Conservation (phyloP, 1,140 invertebrate species). For the Caenorhabditis latens region DNA sequence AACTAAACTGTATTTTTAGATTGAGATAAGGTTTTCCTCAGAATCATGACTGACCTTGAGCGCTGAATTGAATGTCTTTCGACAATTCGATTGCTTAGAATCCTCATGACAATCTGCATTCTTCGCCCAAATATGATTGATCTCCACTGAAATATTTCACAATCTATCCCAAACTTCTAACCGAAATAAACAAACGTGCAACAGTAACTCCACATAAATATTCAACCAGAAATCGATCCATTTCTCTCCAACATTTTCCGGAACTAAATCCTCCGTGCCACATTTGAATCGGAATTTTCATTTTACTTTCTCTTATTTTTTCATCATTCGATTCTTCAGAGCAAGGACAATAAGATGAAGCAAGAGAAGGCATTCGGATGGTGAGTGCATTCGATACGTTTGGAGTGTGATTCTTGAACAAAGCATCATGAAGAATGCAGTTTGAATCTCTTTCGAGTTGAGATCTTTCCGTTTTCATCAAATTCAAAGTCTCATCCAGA, state of each 20-base stretch:
- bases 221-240: not conserved
- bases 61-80: not conserved
- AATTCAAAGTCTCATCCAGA: not conserved
- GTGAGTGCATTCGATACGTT: not conserved
- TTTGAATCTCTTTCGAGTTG: not conserved
- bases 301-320: not conserved
- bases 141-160: not conserved
- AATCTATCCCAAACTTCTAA: too few relatives aligned
- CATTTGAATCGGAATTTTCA: conserved; percentile 6
- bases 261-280: conserved; percentile 22
- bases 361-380: not conserved
- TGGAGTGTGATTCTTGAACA: not conserved
- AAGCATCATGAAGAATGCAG: not conserved
- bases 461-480: not conserved
- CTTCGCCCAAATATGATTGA: conserved; percentile 6
- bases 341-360: not conserved
- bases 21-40: not conserved
- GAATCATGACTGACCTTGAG: not conserved
- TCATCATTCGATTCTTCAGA: not conserved
- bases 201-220: not conserved
- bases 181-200: not conserved
- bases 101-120: conserved; percentile 15
- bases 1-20: too few relatives aligned
- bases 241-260: not conserved
- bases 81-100: not conserved